phyloP scores from a whole-genome alignment of 1,140 invertebrate genomes.

The Trichogramma pretiosum region DNA sequence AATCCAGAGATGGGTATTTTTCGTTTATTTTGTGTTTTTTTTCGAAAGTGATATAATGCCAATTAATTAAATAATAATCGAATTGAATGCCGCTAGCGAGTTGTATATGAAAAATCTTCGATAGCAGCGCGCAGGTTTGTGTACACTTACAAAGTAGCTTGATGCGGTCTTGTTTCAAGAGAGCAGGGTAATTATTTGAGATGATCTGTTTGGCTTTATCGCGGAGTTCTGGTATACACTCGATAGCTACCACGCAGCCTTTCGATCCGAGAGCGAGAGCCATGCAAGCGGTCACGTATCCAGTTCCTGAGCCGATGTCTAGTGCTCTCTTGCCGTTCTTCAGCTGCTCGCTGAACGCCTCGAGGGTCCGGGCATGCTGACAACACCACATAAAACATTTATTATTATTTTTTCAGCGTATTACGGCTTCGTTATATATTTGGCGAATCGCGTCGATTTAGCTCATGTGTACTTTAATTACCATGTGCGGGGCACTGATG shows the following conservation, averaged over 20 bases:
- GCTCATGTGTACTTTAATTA: constrained; percentile 34
- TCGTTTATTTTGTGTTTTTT: no score
- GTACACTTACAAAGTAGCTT: no score
- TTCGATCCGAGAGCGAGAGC: constrained; percentile 55
- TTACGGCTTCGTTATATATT: neutral
- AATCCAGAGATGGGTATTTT: no score
- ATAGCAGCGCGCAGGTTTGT: no score
- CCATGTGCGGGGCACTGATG: constrained; percentile 98
- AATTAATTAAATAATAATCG: no score
- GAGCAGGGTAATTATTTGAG: no score
- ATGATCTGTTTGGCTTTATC: no score
- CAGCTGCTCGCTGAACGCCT: constrained; percentile 36
- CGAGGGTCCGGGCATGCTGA: constrained; percentile 44
- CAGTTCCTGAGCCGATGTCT: constrained; percentile 67
- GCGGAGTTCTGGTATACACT: constrained; percentile 64
- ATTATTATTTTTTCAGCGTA: neutral
- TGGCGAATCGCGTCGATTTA: neutral
- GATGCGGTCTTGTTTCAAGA: no score
- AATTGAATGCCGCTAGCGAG: no score
- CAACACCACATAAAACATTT: neutral
- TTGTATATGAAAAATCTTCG: no score
- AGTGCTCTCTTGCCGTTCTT: constrained; percentile 45
- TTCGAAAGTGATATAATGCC: no score
- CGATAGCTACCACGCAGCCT: constrained; percentile 58
- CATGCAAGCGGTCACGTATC: constrained; percentile 66